Base-by-base conservation (phyloP, 1,140 invertebrate species). In the Portunus trituberculatus region DNA sequence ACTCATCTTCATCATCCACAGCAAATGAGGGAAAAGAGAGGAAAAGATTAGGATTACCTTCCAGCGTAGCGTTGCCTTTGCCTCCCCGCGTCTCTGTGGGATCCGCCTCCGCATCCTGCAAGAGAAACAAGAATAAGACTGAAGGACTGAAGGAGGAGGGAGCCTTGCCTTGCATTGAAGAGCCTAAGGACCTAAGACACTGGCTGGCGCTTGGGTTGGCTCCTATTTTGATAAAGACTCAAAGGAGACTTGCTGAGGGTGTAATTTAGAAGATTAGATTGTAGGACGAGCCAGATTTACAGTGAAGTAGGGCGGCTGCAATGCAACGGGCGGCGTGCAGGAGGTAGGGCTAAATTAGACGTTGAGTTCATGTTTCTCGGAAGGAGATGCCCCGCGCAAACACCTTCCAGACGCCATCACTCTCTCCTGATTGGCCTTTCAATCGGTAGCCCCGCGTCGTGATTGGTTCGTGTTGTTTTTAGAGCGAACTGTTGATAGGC, bases 211-310 rank as follows among this genome's bases (percentile, higher is more conserved):
- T 76, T 20, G 67, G 67, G 20, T 39, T 76, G 67, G 67, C 67
- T 76, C 20, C n/a, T 76, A 76, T n/a, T 76, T 76, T 76, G 67
- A 76, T 76, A 76, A 76, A 76, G 67, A 76, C 67, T 12, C 67
- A 76, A 76, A 7, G 67, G 67, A n/a, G 67, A 76, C 67, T 76
- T 76, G 20, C 20, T 76, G 67, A 76, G 20, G 67, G 67, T 76
- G 67, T 76, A 76, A 76, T 76, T 76, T 76, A 76, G 67, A 76
- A 76, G 67, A 76, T 76, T 76, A 76, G 67, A 76, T 76, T 76
- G 67, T 76, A 76, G 67, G 67, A 25, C 67, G 67, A 12, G 67
- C 67, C 67, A 76, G 67, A 76, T 76, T 76, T 76, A 76, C 7
- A 76, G 67, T 20, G 25, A 20, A n/a, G 67, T 76, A n/a, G n/a